Evolutionary conservation across 1,140 invertebrate species (phyloP).

Genomic region (Acromyrmex charruanus): DNA sequence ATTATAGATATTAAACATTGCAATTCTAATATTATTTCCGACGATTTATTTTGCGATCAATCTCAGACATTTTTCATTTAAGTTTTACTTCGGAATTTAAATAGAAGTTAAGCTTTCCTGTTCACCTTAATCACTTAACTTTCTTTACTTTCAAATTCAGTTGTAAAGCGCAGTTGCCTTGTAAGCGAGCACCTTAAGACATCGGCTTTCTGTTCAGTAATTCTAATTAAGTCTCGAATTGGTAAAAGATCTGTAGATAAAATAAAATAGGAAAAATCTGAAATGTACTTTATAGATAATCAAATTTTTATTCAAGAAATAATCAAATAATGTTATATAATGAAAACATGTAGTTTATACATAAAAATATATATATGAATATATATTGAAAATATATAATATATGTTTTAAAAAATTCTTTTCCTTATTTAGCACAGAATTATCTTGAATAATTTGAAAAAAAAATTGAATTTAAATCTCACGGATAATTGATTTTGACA

Average conservation of each 20-base stretch:
- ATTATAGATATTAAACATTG: not conserved
- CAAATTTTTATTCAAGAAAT: not conserved
- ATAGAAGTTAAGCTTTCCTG: not conserved
- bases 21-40: not conserved
- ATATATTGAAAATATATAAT: not conserved
- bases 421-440: not conserved
- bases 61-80: conserved; percentile 26
- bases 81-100: conserved; percentile 15
- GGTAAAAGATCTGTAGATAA: not conserved
- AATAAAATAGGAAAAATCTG: not conserved
- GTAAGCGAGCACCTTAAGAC: not conserved
- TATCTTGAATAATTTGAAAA: too few species aligned
- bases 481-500: not conserved
- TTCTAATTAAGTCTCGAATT: not conserved
- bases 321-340: not conserved
- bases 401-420: not conserved
- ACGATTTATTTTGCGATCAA: not conserved
- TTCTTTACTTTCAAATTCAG: conserved; percentile 1
- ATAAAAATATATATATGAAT: not conserved
- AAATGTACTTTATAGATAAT: not conserved
- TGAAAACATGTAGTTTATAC: not conserved
- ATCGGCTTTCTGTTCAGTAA: not conserved
- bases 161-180: conserved; percentile 6
- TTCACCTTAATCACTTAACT: conserved; percentile 41
- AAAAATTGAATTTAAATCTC: not conserved